Evolutionary conservation across 2,113 vertebrate species (phyloP).

Genomic region (Motacilla alba): DNA sequence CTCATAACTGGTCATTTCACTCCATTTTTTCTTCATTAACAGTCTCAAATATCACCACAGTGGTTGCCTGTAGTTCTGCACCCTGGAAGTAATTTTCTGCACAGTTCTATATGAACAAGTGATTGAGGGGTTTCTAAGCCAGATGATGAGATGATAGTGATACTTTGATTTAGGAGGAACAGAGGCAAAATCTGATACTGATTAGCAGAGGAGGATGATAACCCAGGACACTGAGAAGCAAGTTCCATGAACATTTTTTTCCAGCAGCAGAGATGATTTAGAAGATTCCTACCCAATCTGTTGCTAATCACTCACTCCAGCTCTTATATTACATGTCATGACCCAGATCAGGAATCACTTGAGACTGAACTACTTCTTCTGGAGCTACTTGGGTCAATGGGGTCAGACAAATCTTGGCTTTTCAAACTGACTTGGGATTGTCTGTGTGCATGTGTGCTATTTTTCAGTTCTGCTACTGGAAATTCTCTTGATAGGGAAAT

Average conservation of each 20-base stretch:
- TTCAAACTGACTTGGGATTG: background rate
- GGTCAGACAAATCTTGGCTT: background rate
- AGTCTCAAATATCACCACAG: background rate
- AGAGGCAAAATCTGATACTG: background rate
- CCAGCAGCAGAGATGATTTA: conserved; percentile 4
- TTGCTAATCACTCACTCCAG: conserved; percentile 32
- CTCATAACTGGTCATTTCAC: background rate
- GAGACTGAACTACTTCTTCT: background rate
- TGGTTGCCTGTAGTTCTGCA: background rate
- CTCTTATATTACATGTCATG: background rate
- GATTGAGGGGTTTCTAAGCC: background rate
- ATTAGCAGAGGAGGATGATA: background rate
- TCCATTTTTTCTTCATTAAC: background rate
- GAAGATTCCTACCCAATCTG: conserved; percentile 31
- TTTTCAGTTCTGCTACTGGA: conserved; percentile 10
- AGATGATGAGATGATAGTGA: background rate
- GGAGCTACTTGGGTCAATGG: background rate
- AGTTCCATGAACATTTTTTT: background rate
- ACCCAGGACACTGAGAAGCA: background rate
- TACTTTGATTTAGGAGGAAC: background rate
- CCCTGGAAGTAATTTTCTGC: background rate
- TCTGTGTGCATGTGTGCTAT: background rate
- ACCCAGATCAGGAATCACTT: conserved; percentile 15
- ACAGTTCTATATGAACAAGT: background rate
- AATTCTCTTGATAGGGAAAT: background rate